Percentiles rank a stretch among this genome's conserved stretches.
These are phyloP conservation scores for Megalonaias nervosa DNA, from an alignment of 1,140 invertebrate species.

Conservation along the genomic window DNA sequence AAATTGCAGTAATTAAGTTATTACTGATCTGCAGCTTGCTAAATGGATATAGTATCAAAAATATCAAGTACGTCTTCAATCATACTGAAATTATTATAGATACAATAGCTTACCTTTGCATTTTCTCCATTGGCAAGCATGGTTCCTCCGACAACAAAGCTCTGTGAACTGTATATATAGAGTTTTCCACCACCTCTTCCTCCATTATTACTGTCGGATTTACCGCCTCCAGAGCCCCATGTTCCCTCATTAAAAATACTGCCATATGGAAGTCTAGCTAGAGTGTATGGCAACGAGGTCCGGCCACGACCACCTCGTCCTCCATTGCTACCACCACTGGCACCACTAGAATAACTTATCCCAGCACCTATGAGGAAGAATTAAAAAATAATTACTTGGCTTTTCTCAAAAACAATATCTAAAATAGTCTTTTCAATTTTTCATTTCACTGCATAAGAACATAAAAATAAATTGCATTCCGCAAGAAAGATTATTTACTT, in stretches of 20 bases:
- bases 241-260: constrained; percentile 47
- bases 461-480: too few species aligned
- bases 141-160: constrained; percentile 34
- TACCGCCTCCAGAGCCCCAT: constrained; percentile 61
- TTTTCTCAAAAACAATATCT: too few species aligned
- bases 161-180: constrained; percentile 26
- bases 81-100: too few species aligned
- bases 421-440: too few species aligned
- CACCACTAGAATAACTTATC: constrained; percentile 25
- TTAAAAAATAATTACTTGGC: too few species aligned
- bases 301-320: constrained; percentile 46
- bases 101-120: constrained; percentile 29
- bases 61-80: too few species aligned
- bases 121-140: constrained; percentile 41
- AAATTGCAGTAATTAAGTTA: too few species aligned
- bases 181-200: constrained; percentile 57
- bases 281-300: not conserved
- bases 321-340: constrained; percentile 55
- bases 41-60: too few species aligned
- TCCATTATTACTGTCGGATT: constrained; percentile 30
- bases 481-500: too few species aligned
- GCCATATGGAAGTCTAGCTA: constrained; percentile 43
- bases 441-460: too few species aligned
- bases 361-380: constrained; percentile 38
- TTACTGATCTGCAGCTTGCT: too few species aligned